A percentile compares a stretch with the other conserved stretches of the same genome.
Evolutionary conservation across 2,113 vertebrate species (phyloP).

Genomic region (Regulus satrapa): DNA sequence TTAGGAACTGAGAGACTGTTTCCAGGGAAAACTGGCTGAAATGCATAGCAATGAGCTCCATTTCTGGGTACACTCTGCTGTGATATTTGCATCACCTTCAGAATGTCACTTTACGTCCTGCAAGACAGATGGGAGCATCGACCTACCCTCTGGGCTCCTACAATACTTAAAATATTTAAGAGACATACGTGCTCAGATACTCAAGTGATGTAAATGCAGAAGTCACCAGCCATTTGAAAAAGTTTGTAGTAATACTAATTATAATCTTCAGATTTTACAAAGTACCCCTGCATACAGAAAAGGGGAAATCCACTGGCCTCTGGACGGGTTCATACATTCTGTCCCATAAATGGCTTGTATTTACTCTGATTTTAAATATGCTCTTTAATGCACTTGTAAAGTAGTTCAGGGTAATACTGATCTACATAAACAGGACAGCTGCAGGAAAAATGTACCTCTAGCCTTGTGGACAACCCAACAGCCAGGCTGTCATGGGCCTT

Average conservation of each 20-base stretch:
- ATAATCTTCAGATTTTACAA: not conserved
- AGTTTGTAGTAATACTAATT: not conserved
- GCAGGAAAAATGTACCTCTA: not conserved
- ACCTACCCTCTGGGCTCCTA: not conserved
- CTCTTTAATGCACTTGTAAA: not conserved
- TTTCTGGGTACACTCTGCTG: not conserved
- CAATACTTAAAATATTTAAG: not conserved
- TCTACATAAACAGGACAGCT: not conserved
- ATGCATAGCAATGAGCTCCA: not conserved
- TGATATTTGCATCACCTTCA: not conserved
- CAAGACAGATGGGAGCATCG: not conserved
- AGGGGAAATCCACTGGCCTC: not conserved
- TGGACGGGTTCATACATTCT: not conserved
- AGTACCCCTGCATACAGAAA: not conserved
- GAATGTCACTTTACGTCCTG: not conserved
- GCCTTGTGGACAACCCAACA: not conserved
- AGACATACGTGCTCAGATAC: not conserved
- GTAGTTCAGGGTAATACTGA: not conserved
- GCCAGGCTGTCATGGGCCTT: not conserved
- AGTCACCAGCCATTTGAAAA: not conserved
- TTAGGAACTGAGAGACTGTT: not conserved
- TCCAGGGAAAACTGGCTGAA: not conserved
- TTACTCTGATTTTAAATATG: not conserved
- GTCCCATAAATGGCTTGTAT: not conserved
- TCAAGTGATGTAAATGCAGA: not conserved